phyloP scores from a whole-genome alignment of 2,888 invertebrate genomes.

The Chrysolina oricalcia region DNA sequence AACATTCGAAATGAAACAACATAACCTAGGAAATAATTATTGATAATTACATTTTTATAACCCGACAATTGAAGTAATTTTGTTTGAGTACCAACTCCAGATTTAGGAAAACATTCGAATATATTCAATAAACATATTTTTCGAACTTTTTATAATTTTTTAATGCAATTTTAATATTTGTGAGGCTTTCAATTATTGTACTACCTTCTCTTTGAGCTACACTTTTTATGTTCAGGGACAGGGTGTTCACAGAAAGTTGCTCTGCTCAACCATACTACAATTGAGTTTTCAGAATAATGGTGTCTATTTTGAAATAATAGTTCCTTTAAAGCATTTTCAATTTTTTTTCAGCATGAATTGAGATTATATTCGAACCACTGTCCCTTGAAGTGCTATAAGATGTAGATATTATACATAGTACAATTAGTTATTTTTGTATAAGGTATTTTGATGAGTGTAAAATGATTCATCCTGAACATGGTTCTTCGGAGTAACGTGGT shows the following conservation, averaged over 20 bases:
- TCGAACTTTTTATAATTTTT: background rate
- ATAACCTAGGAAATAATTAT: background rate
- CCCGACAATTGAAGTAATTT: background rate
- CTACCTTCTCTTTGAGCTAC: background rate
- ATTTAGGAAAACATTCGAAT: background rate
- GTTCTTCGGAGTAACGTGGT: constrained; percentile 62
- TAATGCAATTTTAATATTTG: background rate
- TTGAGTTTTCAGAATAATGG: background rate
- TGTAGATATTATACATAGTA: constrained; percentile 37
- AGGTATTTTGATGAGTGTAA: constrained; percentile 32
- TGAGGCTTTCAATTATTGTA: background rate
- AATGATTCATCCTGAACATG: constrained; percentile 37
- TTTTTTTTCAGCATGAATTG: background rate
- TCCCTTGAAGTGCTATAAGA: constrained; percentile 30
- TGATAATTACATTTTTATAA: constrained; percentile 11
- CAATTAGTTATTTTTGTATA: constrained; percentile 37
- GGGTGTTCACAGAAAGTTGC: background rate
- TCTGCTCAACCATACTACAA: no score
- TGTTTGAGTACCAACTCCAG: background rate
- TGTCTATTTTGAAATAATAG: background rate
- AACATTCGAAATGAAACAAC: background rate
- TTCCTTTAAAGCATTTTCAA: background rate
- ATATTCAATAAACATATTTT: background rate
- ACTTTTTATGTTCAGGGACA: background rate
- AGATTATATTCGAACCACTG: background rate